Evolutionary conservation across 2,888 invertebrate species (phyloP).

Genomic region (Argyra leucocephala): DNA sequence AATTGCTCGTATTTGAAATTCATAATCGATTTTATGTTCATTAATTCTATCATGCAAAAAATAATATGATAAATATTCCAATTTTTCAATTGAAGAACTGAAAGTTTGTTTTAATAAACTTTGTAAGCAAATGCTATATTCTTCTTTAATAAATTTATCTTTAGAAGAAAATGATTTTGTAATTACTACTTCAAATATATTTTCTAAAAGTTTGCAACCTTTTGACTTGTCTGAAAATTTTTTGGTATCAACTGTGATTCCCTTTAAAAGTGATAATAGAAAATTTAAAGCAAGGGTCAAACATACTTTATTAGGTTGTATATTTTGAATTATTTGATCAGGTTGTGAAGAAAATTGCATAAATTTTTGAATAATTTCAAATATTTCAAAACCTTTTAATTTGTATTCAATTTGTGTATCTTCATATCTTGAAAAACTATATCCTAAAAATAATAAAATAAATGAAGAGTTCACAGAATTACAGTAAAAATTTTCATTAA

Average conservation of each 20-base stretch:
- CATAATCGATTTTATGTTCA: slow-evolving; percentile 18
- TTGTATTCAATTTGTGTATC: background rate
- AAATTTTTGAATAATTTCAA: slow-evolving; percentile 26
- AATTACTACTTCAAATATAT: slow-evolving; percentile 28
- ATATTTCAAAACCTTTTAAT: slow-evolving; percentile 27
- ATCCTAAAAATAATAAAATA: slow-evolving; percentile 27
- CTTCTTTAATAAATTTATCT: slow-evolving; percentile 22
- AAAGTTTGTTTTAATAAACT: slow-evolving; percentile 46
- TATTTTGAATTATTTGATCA: slow-evolving; percentile 37
- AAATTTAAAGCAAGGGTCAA: slow-evolving; percentile 51
- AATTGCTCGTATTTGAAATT: slow-evolving; percentile 48
- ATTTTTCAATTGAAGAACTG: slow-evolving; percentile 43
- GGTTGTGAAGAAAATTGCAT: slow-evolving; percentile 18
- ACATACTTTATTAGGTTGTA: slow-evolving; percentile 46
- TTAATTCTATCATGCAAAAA: slow-evolving; percentile 36
- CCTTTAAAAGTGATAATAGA: slow-evolving; percentile 45
- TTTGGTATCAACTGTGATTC: slow-evolving; percentile 31
- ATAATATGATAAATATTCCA: slow-evolving; percentile 52
- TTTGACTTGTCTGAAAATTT: slow-evolving; percentile 27
- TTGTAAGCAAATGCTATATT: slow-evolving; percentile 35
- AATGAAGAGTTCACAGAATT: slow-evolving; percentile 30
- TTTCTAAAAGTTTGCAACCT: slow-evolving; percentile 23
- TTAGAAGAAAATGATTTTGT: slow-evolving; percentile 24
- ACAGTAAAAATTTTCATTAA: slow-evolving; percentile 24
- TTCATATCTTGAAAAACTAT: background rate